A percentile compares a stretch with the other conserved stretches of the same genome.
Evolutionary conservation across 2,888 invertebrate genomes (phyloP).

Genomic region (Acheta domesticus): DNA sequence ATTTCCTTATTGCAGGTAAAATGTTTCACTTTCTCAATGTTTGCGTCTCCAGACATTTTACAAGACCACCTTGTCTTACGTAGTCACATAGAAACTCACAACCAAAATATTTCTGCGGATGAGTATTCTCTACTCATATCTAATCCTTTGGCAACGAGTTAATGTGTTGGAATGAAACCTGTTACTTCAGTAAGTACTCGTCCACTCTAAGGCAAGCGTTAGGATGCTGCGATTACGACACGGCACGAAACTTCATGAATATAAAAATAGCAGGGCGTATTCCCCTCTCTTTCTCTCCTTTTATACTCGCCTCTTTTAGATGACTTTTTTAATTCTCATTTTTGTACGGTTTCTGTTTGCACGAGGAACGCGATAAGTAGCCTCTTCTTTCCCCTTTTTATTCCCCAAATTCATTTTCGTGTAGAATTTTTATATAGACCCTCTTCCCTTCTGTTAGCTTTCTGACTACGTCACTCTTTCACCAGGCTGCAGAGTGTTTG

Average conservation of each 20-base stretch:
- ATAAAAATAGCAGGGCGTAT: not conserved
- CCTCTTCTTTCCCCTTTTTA: constrained; percentile 18
- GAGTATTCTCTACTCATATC: too few relatives aligned
- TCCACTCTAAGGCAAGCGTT: not conserved
- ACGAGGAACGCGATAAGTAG: constrained; percentile 18
- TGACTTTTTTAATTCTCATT: constrained; percentile 2
- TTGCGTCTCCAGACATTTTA: too few relatives aligned
- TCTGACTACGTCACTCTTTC: constrained; percentile 18
- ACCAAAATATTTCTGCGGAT: too few relatives aligned
- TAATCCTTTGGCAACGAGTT: too few relatives aligned
- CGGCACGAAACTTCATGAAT: constrained; percentile 2
- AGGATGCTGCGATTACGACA: constrained; percentile 7
- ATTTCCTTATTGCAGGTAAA: too few relatives aligned
- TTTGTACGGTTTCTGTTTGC: constrained; percentile 9
- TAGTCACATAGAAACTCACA: too few relatives aligned
- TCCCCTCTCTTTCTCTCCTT: not conserved
- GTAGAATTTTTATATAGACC: constrained; percentile 2
- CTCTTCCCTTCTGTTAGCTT: constrained; percentile 18
- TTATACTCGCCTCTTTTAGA: not conserved
- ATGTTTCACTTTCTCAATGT: too few relatives aligned
- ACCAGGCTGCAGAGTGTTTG: not conserved
- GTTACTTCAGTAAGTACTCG: not conserved
- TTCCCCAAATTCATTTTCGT: constrained; percentile 18
- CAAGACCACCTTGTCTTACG: too few relatives aligned
- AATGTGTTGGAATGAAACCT: too few relatives aligned